These are phyloP conservation scores for Ypsolopha scabrella DNA, from an alignment of 2,888 invertebrate species.

Conservation along the genomic window DNA sequence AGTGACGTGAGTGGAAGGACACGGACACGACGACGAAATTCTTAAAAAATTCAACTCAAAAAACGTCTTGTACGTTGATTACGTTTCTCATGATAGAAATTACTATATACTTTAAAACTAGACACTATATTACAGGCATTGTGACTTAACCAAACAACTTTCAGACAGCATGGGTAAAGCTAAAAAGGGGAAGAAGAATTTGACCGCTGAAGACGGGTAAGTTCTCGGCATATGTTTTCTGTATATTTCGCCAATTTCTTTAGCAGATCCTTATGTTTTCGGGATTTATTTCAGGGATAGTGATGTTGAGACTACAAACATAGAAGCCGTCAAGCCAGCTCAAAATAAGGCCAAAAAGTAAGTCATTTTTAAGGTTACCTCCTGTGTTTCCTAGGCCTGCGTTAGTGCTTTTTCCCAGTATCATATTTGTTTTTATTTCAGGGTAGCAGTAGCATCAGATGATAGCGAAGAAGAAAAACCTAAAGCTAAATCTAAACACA, in stretches of 20 bases:
- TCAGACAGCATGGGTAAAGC: slow-evolving; percentile 77
- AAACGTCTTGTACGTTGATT: slow-evolving; percentile 40
- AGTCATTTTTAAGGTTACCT: slow-evolving; percentile 49
- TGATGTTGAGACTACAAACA: slow-evolving; percentile 64
- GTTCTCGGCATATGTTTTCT: slow-evolving; percentile 40
- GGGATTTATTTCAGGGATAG: slow-evolving; percentile 69
- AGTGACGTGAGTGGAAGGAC: slow-evolving; percentile 12
- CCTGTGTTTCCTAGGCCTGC: background rate
- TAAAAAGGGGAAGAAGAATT: slow-evolving; percentile 85
- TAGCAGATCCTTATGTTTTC: slow-evolving; percentile 4
- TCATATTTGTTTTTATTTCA: too few species aligned
- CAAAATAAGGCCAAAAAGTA: slow-evolving; percentile 54
- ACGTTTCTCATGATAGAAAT: slow-evolving; percentile 66
- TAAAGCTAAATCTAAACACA: slow-evolving; percentile 57
- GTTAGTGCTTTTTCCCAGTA: too few species aligned
- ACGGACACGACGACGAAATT: slow-evolving; percentile 50
- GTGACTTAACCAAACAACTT: slow-evolving; percentile 46
- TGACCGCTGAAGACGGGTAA: slow-evolving; percentile 81
- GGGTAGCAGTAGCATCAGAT: slow-evolving; percentile 49
- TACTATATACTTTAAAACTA: slow-evolving; percentile 40
- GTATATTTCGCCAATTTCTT: slow-evolving; percentile 17
- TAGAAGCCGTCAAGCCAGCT: slow-evolving; percentile 46
- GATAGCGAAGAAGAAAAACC: slow-evolving; percentile 62
- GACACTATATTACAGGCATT: slow-evolving; percentile 46
- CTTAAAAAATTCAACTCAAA: slow-evolving; percentile 25